Base-by-base conservation (phyloP, 2,888 invertebrate genomes). In the Rotaria socialis region DNA sequence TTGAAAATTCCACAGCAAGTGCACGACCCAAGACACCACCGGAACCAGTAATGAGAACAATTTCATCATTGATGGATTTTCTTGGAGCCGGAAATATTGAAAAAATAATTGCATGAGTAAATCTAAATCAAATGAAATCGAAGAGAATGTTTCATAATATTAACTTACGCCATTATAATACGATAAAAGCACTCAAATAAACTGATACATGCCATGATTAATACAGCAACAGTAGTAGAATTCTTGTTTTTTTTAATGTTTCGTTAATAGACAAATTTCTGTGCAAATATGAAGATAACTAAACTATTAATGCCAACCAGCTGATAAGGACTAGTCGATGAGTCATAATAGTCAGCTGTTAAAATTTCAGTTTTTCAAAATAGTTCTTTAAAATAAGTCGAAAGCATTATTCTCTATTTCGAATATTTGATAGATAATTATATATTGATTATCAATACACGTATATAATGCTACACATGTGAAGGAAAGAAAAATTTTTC, bases 1-100 rank as follows among this genome's bases (percentile, higher is more conserved):
- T 80, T 6, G 80, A 80, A 80, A 80, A 80, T 80, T 80, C 80
- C 24, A 80, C 47, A 10, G 80, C 80, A n/a, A 80, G 47, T 80
- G 80, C 80, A 80, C 80, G 80, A n/a, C 80, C 80, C 47, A 80
- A n/a, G 14, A n/a, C 47, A 24, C 80, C 80, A 24, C 47, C 80
- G 4, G 47, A 47, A n/a, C 80, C 80, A 11, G 80, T 80, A 1
- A 80, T 80, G 2, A 80, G 47, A 24, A 80, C n/a, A n/a, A 80
- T 80, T 80, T 80, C 80, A 80, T 80, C 47, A 47, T n/a, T 80
- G 11, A 80, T 80, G 4, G 47, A 24, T 47, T 80, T 80, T 80
- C 47, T 80, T 22, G 80, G 80, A 47, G 80, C 80, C 8, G 80
- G 80, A 47, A 80, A 80, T 43, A 80, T 47, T 47, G 80, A 80